Evolutionary conservation across 2,797 vertebrate species (phyloP).

Genomic region (Choloepus didactylus): DNA sequence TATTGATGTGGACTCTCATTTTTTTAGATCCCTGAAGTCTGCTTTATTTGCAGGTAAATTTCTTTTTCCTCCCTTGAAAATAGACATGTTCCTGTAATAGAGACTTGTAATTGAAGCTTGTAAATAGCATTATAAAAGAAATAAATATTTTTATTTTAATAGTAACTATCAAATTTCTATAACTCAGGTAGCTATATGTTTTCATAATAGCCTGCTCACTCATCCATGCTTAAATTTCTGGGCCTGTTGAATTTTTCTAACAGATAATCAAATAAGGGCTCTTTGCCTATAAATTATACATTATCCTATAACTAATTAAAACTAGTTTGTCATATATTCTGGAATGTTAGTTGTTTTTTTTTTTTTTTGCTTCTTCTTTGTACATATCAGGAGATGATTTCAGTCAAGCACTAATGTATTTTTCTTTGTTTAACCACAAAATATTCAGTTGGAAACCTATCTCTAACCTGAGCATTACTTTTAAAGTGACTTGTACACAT

Average conservation of each 20-base stretch:
- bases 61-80: constrained; percentile 51
- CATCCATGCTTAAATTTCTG: constrained; percentile 58
- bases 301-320: constrained; percentile 71
- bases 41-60: constrained; percentile 55
- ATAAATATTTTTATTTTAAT: constrained; percentile 76
- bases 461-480: constrained; percentile 88
- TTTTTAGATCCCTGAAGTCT: not conserved
- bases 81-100: not conserved
- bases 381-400: constrained; percentile 57
- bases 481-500: constrained; percentile 89
- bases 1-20: not conserved
- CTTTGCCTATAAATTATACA: constrained; percentile 70
- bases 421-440: constrained; percentile 86
- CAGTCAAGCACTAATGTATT: constrained; percentile 55
- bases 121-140: constrained; percentile 66
- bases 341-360: constrained; percentile 28
- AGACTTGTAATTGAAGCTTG: constrained; percentile 62
- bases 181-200: constrained; percentile 53
- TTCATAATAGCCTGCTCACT: constrained; percentile 60
- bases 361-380: constrained; percentile 24
- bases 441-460: constrained; percentile 82
- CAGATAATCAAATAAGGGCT: constrained; percentile 67
- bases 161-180: constrained; percentile 63
- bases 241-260: constrained; percentile 70
- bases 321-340: constrained; percentile 36